phyloP scores from a whole-genome alignment of 2,797 vertebrate genomes.

The Denticeps clupeoides region DNA sequence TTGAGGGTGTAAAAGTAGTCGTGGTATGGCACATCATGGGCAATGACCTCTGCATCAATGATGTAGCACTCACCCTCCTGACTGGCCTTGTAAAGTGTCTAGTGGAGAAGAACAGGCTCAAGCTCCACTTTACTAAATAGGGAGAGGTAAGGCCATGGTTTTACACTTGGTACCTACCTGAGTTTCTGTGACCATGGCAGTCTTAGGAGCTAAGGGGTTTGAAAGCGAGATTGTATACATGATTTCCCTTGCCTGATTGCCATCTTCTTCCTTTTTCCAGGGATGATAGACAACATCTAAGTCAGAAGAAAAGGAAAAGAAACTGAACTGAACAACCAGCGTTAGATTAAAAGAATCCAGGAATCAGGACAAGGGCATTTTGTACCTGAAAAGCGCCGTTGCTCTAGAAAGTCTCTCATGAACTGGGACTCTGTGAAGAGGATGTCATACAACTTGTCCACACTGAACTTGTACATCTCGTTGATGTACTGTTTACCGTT shows the following conservation, averaged over 20 bases:
- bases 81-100: slow-evolving; percentile 89
- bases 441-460: slow-evolving; percentile 89
- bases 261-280: slow-evolving; percentile 89
- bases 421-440: slow-evolving; percentile 93
- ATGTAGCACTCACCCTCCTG: slow-evolving; percentile 96
- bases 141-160: too few species aligned
- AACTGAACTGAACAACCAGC: too few species aligned
- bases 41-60: slow-evolving; percentile 90
- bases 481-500: slow-evolving; percentile 90
- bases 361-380: too few species aligned
- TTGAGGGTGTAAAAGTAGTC: slow-evolving; percentile 99
- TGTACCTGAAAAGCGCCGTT: slow-evolving; percentile 90
- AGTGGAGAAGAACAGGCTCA: too few species aligned
- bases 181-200: slow-evolving; percentile 87
- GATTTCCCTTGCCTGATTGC: slow-evolving; percentile 89
- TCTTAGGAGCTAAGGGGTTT: slow-evolving; percentile 93
- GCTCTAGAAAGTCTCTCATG: slow-evolving; percentile 93
- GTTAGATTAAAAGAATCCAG: too few species aligned
- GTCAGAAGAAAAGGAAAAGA: too few species aligned
- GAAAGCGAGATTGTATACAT: slow-evolving; percentile 92
- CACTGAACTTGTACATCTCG: slow-evolving; percentile 88
- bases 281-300: slow-evolving; percentile 90
- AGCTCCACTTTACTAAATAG: too few species aligned
- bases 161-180: too few species aligned
- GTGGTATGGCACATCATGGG: slow-evolving; percentile 93